Evolutionary conservation across 1,140 invertebrate species (phyloP), one percentile per base, ranked within the genome.

Genomic region (Drosophila neocordata): DNA sequence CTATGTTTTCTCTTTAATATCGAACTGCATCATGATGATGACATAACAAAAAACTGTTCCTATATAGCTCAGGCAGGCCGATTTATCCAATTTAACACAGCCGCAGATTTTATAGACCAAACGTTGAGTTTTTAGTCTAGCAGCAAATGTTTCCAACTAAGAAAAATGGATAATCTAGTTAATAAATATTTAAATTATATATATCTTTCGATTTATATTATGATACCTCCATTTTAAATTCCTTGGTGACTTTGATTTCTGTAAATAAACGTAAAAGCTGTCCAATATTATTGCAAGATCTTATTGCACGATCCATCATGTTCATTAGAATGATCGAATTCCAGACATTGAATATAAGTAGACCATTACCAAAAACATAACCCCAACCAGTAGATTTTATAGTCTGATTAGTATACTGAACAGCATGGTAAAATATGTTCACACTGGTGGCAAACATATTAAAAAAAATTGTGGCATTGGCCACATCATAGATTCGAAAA

Each of bases 21-120:
- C 85, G 31, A 89, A 89, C 11, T 89, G 85, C 75, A 89, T 80
- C 0, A 89, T 51, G n/a, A 89, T 63, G 1, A 89, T 73, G 4
- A 89, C 56, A 9, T 89, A 44, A 24, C 63, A 48, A 4, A 89
- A 13, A 0, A 89, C 70, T 0, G 69, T 38, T 0, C 27, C 18
- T n/a, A 89, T 64, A 37, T 79, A 89, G 1, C 58, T 37, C 1
- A 89, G 53, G 1, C 69, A 58, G 6, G 74, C 61, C 2, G 77
- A 44, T 13, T 76, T 89, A 59, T 89, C 57, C 2, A 89, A 20
- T 2, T 67, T 15, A 1, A 89, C 58, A 9, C 73, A 20, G n/a
- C 59, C 57, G 27, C 53, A 85, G 2, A 89, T 59, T 4, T 67
- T 55, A 12, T 79, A 89, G 31, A 63, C 51, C n/a, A 89, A 65